These are phyloP conservation scores for Tinea semifulvella DNA, from an alignment of 2,888 invertebrate genomes.

Conservation along the genomic window DNA sequence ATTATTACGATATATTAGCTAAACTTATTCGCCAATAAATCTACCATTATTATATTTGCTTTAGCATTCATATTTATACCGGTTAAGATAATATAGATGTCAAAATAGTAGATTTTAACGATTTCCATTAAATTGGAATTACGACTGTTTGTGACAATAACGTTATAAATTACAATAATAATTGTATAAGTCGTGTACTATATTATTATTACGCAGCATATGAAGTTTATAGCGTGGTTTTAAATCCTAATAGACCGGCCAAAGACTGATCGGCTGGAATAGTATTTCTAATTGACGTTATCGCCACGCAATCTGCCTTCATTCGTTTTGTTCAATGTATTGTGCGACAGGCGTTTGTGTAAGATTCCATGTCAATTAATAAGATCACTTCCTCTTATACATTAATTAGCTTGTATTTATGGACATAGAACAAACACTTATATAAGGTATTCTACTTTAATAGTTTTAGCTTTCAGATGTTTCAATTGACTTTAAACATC, in stretches of 20 bases:
- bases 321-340: slow-evolving; percentile 18
- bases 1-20: neutral
- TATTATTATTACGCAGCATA: neutral
- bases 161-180: neutral
- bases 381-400: neutral
- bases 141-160: slow-evolving; percentile 1
- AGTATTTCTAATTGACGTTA: slow-evolving; percentile 30
- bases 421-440: too few relatives aligned
- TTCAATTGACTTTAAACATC: too few relatives aligned
- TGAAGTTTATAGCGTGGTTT: slow-evolving; percentile 4
- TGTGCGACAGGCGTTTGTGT: slow-evolving; percentile 9
- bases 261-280: slow-evolving; percentile 25
- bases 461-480: too few relatives aligned
- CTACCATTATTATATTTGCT: slow-evolving; percentile 2
- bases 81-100: slow-evolving; percentile 6
- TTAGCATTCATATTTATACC: neutral
- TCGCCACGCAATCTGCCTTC: slow-evolving; percentile 26
- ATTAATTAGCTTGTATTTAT: too few relatives aligned
- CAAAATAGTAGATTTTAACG: neutral
- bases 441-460: too few relatives aligned
- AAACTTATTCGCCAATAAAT: neutral
- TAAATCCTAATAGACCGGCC: slow-evolving; percentile 21
- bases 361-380: slow-evolving; percentile 8
- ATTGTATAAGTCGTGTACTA: neutral
- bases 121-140: slow-evolving; percentile 6